Conservation (phyloP, 2,797 vertebrate genomes). For the Mormyrops boulengeri region DNA sequence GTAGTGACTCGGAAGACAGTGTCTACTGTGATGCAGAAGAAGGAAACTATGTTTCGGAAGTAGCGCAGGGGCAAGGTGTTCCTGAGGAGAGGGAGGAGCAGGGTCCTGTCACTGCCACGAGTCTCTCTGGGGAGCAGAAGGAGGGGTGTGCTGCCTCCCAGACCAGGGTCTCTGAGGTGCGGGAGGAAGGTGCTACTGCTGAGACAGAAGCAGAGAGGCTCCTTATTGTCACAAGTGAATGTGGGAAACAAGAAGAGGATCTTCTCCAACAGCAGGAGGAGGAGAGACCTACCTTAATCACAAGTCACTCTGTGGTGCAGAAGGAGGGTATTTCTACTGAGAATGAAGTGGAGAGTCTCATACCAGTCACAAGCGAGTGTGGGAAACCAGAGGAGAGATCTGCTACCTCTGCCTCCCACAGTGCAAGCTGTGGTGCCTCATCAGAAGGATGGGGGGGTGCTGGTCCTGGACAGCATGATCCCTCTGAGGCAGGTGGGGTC, state of each 20-base stretch:
- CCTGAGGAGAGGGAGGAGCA: background rate
- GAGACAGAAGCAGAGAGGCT: background rate
- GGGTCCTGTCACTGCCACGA: background rate
- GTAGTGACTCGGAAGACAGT: slow-evolving; percentile 9
- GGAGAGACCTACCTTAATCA: too few species aligned
- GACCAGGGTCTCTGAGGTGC: background rate
- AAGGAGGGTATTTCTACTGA: background rate
- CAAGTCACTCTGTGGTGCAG: background rate
- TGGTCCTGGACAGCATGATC: background rate
- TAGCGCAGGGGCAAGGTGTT: background rate
- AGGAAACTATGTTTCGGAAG: background rate
- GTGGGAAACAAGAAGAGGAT: background rate
- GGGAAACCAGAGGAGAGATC: background rate
- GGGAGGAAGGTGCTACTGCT: background rate
- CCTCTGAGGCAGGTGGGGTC: background rate
- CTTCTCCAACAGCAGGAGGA: background rate
- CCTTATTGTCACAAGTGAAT: background rate
- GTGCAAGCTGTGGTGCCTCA: background rate
- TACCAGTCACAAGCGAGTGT: background rate
- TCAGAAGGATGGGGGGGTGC: background rate
- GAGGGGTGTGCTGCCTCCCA: background rate
- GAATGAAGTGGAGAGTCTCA: background rate
- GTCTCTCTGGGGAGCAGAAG: background rate
- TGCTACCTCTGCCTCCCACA: background rate
- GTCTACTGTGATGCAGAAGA: slow-evolving; percentile 10